These are phyloP conservation scores for Thomomys bottae DNA, from an alignment of 2,113 vertebrate species.

Conservation along the genomic window DNA sequence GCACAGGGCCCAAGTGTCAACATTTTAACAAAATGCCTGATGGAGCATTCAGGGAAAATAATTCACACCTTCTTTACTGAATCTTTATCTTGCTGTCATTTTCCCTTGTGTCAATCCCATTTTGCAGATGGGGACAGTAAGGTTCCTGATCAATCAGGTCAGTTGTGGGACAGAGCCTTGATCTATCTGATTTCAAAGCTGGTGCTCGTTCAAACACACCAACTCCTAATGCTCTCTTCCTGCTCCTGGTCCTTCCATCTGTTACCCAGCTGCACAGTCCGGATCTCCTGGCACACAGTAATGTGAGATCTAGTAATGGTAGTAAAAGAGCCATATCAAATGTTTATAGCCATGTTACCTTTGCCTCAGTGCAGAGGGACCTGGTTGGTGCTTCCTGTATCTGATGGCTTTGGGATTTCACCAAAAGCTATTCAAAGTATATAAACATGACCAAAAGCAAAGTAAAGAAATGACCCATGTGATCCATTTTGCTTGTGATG, in stretches of 20 bases:
- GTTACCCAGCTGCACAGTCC: conserved; percentile 58
- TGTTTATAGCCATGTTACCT: conserved; percentile 56
- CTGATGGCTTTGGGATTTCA: conserved; percentile 50
- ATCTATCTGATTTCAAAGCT: neutral
- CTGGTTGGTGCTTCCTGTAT: conserved; percentile 30
- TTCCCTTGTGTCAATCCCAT: neutral
- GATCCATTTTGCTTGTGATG: neutral
- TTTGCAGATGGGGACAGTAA: conserved; percentile 1
- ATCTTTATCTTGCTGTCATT: neutral
- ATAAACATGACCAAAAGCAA: neutral
- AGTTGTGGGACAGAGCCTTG: neutral
- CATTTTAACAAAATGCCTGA: neutral
- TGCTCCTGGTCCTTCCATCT: conserved; percentile 42
- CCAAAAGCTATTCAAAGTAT: neutral
- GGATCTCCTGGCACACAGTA: conserved; percentile 22
- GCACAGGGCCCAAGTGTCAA: neutral
- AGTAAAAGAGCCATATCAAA: conserved; percentile 64
- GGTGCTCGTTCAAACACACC: neutral
- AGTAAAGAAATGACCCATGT: neutral
- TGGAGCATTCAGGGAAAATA: neutral
- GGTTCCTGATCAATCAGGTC: neutral
- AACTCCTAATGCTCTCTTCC: conserved; percentile 15
- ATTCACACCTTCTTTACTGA: neutral
- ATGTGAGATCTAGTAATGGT: conserved; percentile 47
- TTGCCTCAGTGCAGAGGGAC: conserved; percentile 48